These are phyloP conservation scores for Desoria tigrina DNA, from an alignment of 2,888 invertebrate genomes.

Conservation along the genomic window DNA sequence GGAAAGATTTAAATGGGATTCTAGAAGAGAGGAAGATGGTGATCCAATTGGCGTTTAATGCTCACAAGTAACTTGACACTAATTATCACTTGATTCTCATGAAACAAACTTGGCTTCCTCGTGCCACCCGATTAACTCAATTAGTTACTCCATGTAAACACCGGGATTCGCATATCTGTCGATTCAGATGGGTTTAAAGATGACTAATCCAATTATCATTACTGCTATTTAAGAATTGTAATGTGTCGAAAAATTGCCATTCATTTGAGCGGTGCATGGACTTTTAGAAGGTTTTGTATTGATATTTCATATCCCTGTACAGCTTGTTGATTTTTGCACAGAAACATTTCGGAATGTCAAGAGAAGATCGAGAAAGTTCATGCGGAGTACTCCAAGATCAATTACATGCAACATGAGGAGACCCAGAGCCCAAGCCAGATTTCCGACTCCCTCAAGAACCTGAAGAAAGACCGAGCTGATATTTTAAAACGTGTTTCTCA, in stretches of 20 bases:
- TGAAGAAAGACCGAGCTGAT: conserved; percentile 38
- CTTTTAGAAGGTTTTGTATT: background rate
- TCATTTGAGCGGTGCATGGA: background rate
- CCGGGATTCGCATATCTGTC: no score
- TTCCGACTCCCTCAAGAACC: conserved; percentile 21
- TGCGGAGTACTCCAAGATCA: conserved; percentile 39
- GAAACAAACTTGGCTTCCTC: background rate
- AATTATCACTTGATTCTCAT: background rate
- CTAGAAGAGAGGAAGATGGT: conserved; percentile 58
- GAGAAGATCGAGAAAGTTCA: conserved; percentile 41
- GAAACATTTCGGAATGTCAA: conserved; percentile 24
- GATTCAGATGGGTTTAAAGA: no score
- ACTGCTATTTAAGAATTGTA: no score
- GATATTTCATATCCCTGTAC: background rate
- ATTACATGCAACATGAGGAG: conserved; percentile 30
- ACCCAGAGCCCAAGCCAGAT: conserved; percentile 29
- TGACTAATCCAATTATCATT: no score
- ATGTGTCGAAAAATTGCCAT: no score
- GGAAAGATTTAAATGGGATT: conserved; percentile 63
- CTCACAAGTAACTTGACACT: conserved; percentile 34
- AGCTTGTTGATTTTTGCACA: no score
- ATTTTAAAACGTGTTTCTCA: conserved; percentile 34
- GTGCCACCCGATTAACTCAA: no score
- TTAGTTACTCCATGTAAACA: no score
- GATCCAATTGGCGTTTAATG: conserved; percentile 36